Base-by-base conservation (phyloP, 2,113 vertebrate species). In the Odocoileus hemionus region DNA sequence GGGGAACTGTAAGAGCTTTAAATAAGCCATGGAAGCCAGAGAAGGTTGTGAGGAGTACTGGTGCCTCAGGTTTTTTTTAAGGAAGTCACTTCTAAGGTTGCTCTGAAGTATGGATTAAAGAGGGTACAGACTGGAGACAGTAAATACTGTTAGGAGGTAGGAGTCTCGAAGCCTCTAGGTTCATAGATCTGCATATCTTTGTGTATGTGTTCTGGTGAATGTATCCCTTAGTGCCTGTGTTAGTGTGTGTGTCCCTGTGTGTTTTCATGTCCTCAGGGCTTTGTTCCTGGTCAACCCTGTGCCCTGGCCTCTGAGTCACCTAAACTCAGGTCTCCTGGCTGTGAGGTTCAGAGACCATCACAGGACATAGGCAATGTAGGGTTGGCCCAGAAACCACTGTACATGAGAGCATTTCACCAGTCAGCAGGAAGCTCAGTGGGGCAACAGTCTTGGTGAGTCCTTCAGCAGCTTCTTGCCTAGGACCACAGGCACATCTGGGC, bases 391-490 rank as follows among this genome's bases (percentile, higher is more conserved):
- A 6, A 99, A 98, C 64, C 82, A 96, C 91, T 98, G 97, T 19
- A 99, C 95, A 45, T 99, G 98, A 17, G 97, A 95, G 95, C 98
- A 98, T 39, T 99, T 99, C 92, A 99, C 99, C 96, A 99, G 98
- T 99, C 99, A 99, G 96, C 99, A 99, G 43, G 97, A 98, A 83
- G 98, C 96, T 39, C 47, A 92, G 55, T 0, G 23, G 85, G 99
- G 99, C 10, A 97, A 98, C 70, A 98, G 99, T 28, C 80, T 97
- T 78, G 98, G 26, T 0, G 99, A 98, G 89, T 99, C 98, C 96
- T 99, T 99, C 86, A 99, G 96, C 28, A 96, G 96, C 96, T 99
- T 99, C 94, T 99, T 98, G 86, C 99, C 98, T 82, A 99, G 96
- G 47, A 96, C 97, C 94, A 99, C 98, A 0, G 96, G 94, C 61